Percentiles rank a stretch among this genome's conserved stretches.
Conservation (phyloP, 2,113 vertebrate genomes). For the Pelobates fuscus region DNA sequence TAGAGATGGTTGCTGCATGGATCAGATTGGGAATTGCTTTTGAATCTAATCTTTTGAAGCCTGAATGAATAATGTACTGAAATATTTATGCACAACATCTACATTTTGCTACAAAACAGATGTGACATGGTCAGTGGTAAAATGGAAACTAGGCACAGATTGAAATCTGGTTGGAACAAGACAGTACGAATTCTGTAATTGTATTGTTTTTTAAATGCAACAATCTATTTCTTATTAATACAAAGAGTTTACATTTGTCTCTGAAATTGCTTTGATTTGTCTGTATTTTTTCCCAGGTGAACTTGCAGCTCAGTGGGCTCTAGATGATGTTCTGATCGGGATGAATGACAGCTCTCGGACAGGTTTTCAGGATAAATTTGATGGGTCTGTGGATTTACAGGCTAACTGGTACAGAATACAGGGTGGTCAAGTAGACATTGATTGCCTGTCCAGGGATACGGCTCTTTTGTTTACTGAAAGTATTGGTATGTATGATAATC, state of each 20-base stretch:
- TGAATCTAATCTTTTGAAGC: too few relatives aligned
- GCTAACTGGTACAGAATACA: conserved; percentile 95
- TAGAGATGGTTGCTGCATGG: too few relatives aligned
- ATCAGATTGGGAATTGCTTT: too few relatives aligned
- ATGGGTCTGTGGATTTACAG: conserved; percentile 84
- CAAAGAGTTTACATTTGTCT: too few relatives aligned
- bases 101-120: too few relatives aligned
- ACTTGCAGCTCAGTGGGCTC: conserved; percentile 92
- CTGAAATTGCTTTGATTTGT: background rate
- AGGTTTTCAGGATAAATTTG: conserved; percentile 95
- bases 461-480: conserved; percentile 88
- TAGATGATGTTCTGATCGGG: conserved; percentile 92
- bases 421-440: conserved; percentile 90
- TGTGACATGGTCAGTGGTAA: too few relatives aligned
- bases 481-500: conserved; percentile 66
- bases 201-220: too few relatives aligned
- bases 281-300: background rate
- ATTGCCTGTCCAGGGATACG: conserved; percentile 92
- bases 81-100: too few relatives aligned
- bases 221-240: background rate
- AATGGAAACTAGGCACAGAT: too few relatives aligned
- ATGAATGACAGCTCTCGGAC: conserved; percentile 97
- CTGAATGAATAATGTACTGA: too few relatives aligned
- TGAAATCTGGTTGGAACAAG: too few relatives aligned
- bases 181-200: too few relatives aligned